Conservation (phyloP, 64 coral and sea anemone species). For the Exaiptasia diaphana region DNA sequence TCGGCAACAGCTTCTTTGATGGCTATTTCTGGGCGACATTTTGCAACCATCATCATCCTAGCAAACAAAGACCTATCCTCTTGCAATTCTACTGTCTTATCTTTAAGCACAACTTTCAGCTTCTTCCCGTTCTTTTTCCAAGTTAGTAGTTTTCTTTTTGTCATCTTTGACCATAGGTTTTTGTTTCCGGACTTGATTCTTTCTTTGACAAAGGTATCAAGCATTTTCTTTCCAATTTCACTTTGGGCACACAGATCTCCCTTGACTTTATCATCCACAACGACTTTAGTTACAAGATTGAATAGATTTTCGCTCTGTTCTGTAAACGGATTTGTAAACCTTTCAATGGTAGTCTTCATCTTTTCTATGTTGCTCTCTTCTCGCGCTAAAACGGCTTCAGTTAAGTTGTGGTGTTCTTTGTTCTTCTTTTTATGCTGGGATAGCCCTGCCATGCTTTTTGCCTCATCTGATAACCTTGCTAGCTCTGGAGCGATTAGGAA, state of each 20-base stretch:
- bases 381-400: neutral
- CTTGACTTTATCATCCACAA: constrained; percentile 25
- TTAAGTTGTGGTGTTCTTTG: constrained; percentile 11
- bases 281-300: constrained; percentile 18
- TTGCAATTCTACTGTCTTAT: neutral
- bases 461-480: constrained; percentile 49
- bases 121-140: neutral
- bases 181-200: neutral
- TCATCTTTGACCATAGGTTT: neutral
- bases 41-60: constrained; percentile 22
- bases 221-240: constrained; percentile 26
- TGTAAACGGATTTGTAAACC: constrained; percentile 26
- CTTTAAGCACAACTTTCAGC: neutral
- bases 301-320: neutral
- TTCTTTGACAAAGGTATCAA: neutral
- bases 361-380: constrained; percentile 28
- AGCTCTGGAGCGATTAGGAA: constrained; percentile 59
- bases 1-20: constrained; percentile 36
- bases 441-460: constrained; percentile 40
- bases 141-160: constrained; percentile 13
- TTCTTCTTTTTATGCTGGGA: neutral
- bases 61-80: constrained; percentile 14
- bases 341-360: constrained; percentile 13
- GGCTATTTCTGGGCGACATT: constrained; percentile 16
- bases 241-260: constrained; percentile 39